These are phyloP conservation scores for Steinernema scapterisci DNA, from an alignment of 2,888 invertebrate species.

Conservation along the genomic window DNA sequence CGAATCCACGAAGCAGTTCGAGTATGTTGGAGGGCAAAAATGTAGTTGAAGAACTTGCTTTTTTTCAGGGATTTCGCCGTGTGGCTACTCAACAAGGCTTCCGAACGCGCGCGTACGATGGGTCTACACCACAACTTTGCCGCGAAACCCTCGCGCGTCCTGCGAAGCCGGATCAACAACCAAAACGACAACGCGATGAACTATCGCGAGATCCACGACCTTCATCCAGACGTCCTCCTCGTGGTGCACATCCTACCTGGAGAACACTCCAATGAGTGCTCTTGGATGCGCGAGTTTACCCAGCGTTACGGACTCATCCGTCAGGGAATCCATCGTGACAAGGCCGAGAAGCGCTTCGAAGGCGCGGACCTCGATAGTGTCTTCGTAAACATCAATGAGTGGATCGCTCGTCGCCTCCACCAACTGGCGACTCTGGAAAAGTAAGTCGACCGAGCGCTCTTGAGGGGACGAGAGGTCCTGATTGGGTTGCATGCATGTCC, in stretches of 20 bases:
- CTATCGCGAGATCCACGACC: slow-evolving; percentile 31
- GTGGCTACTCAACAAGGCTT: slow-evolving; percentile 36
- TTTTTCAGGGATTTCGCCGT: slow-evolving; percentile 39
- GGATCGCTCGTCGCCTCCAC: slow-evolving; percentile 45
- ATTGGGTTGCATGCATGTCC: no score
- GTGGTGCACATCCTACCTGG: slow-evolving; percentile 61
- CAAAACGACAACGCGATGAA: slow-evolving; percentile 32
- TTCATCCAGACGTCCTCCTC: slow-evolving; percentile 50
- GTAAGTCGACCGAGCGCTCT: slow-evolving; percentile 16
- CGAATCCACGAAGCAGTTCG: slow-evolving; percentile 34
- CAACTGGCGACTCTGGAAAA: slow-evolving; percentile 39
- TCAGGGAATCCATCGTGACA: slow-evolving; percentile 60
- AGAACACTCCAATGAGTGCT: slow-evolving; percentile 54
- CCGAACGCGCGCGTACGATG: slow-evolving; percentile 15
- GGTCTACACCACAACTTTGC: slow-evolving; percentile 36
- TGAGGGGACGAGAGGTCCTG: no score
- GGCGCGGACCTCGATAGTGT: slow-evolving; percentile 43
- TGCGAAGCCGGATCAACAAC: slow-evolving; percentile 34
- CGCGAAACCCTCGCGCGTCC: slow-evolving; percentile 32
- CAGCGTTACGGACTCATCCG: slow-evolving; percentile 52
- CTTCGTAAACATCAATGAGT: slow-evolving; percentile 54
- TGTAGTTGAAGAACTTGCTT: no score
- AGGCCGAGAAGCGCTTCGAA: slow-evolving; percentile 49
- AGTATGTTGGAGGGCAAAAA: no score
- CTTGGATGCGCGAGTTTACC: slow-evolving; percentile 54